Percentiles rank a stretch among this genome's conserved stretches.
These are phyloP conservation scores for Sander vitreus DNA, from an alignment of 2,113 vertebrate species.

Conservation along the genomic window DNA sequence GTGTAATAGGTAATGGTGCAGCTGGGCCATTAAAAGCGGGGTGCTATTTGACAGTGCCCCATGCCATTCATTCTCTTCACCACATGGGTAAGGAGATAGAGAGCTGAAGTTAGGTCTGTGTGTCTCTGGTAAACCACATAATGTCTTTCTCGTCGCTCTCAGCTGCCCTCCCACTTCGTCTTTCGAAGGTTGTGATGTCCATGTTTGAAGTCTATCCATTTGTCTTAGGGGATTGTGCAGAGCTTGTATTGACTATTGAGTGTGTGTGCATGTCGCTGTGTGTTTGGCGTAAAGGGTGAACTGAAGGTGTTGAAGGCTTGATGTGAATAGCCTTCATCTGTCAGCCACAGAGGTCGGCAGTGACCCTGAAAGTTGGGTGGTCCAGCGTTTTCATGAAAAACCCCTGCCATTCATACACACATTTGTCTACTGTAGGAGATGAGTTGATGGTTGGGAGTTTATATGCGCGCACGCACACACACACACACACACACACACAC, in stretches of 20 bases:
- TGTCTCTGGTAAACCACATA: conserved; percentile 61
- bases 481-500: no score
- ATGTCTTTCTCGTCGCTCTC: conserved; percentile 49
- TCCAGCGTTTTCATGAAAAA: conserved; percentile 73
- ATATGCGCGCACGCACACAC: neutral
- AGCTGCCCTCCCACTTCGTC: conserved; percentile 64
- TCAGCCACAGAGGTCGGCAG: conserved; percentile 69
- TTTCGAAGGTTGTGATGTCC: conserved; percentile 70
- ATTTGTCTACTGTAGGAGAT: conserved; percentile 73
- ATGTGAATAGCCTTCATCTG: conserved; percentile 80
- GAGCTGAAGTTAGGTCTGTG: conserved; percentile 49
- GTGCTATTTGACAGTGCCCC: conserved; percentile 79
- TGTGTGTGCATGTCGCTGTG: conserved; percentile 34
- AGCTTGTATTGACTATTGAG: conserved; percentile 75
- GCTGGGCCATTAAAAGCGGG: conserved; percentile 73
- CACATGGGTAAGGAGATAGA: conserved; percentile 35
- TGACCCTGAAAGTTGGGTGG: conserved; percentile 75
- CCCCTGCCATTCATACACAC: conserved; percentile 63
- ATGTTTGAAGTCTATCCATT: conserved; percentile 83
- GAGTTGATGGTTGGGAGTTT: conserved; percentile 37
- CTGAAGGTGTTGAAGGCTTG: conserved; percentile 77
- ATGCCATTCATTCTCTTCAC: conserved; percentile 67
- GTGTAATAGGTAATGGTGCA: conserved; percentile 78
- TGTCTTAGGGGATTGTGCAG: conserved; percentile 80
- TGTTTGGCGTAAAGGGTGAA: conserved; percentile 32